Percentiles rank a stretch among this genome's conserved stretches.
Conservation (phyloP, 92 coral and sea anemone species). For the Palythoa grandis region DNA sequence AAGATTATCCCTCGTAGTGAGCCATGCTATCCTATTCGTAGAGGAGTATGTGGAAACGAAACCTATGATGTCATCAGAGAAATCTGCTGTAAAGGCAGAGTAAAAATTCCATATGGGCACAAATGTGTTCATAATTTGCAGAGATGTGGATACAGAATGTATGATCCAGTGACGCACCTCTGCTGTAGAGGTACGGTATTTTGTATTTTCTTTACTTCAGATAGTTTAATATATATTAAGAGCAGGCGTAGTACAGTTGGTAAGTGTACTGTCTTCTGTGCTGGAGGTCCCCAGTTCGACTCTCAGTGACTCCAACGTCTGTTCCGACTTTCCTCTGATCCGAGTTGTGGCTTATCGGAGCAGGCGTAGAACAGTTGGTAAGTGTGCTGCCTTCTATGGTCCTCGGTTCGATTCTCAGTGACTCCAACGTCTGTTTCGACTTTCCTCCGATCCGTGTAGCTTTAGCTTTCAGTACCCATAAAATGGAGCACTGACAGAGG, state of each 20-base stretch:
- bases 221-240: neutral
- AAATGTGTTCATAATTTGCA: neutral
- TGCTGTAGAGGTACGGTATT: conserved; percentile 25
- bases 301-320: too few relatives aligned
- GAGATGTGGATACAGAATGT: conserved; percentile 16
- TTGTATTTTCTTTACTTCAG: neutral
- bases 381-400: too few relatives aligned
- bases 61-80: conserved; percentile 33
- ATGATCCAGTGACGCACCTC: neutral
- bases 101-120: neutral
- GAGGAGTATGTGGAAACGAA: conserved; percentile 9
- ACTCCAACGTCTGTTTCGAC: too few relatives aligned
- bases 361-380: too few relatives aligned
- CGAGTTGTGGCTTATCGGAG: too few relatives aligned
- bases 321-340: too few relatives aligned
- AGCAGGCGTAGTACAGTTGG: neutral
- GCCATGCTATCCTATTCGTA: conserved; percentile 1
- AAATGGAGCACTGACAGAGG: too few relatives aligned
- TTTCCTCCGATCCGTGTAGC: too few relatives aligned
- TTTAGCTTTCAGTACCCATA: too few relatives aligned
- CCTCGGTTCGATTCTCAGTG: too few relatives aligned
- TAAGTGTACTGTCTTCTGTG: too few relatives aligned
- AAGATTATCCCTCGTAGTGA: neutral
- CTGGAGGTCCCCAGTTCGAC: too few relatives aligned
- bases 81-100: conserved; percentile 27